Evolutionary conservation across 2,888 invertebrate species (phyloP).

Genomic region (Erebia ligea): DNA sequence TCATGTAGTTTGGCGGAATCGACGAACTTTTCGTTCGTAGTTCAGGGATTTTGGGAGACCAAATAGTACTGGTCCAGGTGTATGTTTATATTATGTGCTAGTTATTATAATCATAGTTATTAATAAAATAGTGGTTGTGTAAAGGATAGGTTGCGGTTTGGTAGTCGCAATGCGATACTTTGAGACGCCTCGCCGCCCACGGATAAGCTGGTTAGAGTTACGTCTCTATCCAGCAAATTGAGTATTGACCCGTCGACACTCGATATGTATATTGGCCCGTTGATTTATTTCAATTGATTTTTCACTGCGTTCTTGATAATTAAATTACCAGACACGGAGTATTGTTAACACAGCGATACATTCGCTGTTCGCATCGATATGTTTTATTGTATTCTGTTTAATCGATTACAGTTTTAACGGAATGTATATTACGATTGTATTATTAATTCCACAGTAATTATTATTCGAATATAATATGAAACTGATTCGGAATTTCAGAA

Average conservation of each 20-base stretch:
- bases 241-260: conserved; percentile 64
- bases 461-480: conserved; percentile 2
- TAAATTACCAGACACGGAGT: conserved; percentile 36
- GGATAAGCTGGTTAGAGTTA: conserved; percentile 57
- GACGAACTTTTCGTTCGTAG: background rate
- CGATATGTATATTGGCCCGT: conserved; percentile 49
- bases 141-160: conserved; percentile 66
- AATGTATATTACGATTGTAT: conserved; percentile 13
- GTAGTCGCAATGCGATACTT: conserved; percentile 58
- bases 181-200: conserved; percentile 62
- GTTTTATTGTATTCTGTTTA: conserved; percentile 17
- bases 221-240: conserved; percentile 63
- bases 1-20: background rate
- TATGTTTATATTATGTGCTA: background rate
- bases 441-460: conserved; percentile 12
- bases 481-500: background rate
- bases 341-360: conserved; percentile 32
- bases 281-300: conserved; percentile 44
- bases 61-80: background rate
- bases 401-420: conserved; percentile 15
- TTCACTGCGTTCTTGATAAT: conserved; percentile 40
- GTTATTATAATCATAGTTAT: conserved; percentile 21
- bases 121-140: conserved; percentile 45
- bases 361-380: conserved; percentile 17
- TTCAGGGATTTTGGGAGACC: background rate